A percentile compares a stretch with the other conserved stretches of the same genome.
phyloP scores from a whole-genome alignment of 2,113 vertebrate genomes.

The Pavo muticus region DNA sequence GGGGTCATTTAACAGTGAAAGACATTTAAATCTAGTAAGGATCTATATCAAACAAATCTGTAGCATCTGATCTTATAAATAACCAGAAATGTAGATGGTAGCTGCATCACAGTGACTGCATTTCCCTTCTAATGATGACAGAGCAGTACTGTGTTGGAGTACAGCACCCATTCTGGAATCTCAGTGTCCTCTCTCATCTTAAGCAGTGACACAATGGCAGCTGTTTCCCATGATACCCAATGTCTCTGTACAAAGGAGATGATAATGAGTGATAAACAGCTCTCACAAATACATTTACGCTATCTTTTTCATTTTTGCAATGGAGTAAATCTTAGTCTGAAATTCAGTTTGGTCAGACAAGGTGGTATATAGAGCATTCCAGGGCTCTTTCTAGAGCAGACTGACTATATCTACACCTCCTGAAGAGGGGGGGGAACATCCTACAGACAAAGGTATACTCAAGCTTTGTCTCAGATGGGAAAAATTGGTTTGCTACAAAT shows the following conservation, averaged over 20 bases:
- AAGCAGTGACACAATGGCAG: background rate
- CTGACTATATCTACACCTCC: background rate
- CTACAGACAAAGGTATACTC: background rate
- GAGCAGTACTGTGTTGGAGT: background rate
- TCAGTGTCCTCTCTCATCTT: background rate
- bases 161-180: background rate
- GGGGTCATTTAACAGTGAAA: background rate
- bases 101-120: background rate
- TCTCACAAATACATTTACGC: background rate
- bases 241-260: background rate
- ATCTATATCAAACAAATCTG: background rate
- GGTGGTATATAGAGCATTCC: background rate
- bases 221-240: background rate
- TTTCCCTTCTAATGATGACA: background rate
- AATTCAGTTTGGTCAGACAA: background rate
- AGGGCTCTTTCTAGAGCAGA: background rate
- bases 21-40: background rate
- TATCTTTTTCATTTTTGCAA: background rate
- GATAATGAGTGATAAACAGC: background rate
- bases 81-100: background rate
- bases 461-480: background rate
- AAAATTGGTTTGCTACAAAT: background rate
- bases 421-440: background rate
- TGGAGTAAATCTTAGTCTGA: background rate
- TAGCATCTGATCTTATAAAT: background rate